Base-by-base conservation (phyloP, 2,888 invertebrate species). In the Macrophya annulata region DNA sequence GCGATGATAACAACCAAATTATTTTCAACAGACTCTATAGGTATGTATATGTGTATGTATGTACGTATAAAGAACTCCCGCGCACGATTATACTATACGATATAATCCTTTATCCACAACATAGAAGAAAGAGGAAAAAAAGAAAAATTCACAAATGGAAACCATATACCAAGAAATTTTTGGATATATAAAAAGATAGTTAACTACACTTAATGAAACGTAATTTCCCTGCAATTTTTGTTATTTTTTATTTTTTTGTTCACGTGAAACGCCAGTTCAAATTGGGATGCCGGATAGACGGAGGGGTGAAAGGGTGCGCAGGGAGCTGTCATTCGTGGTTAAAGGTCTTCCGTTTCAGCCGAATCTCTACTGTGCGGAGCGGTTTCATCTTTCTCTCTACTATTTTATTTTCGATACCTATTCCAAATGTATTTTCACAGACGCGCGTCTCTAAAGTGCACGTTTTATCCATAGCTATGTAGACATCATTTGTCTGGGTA, bases 401-500 rank as follows among this genome's bases (percentile, higher is more conserved):
- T 17, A 74, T 45, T 74, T 74, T 45, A 45, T 74, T 45, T n/a
- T 45, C 45, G 25, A 74, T 74, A 74, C 43, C 25, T 74, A 77
- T 77, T 40, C 25, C 62, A 21, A 59, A 81, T 43, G 62, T 81
- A 81, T 81, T 81, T 81, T 43, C 40, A n/a, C 40, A 81, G 59
- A 81, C 59, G 43, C 21, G 37, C 21, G 5, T 59, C 21, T 40
- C 62, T 21, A 62, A 59, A 81, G 62, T 81, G 81, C 62, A 43
- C 59, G 81, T 43, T 81, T 62, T 43, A 59, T 43, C 40, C 12
- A 45, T 1, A 43, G n/a, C 9, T 59, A 81, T 81, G 62, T 43
- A 81, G 62, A 81, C 62, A 81, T 81, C 81, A 62, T 81, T 81
- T 59, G 62, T 81, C 79, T 81, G 81, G 62, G 21, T 62, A 43